A percentile compares a stretch with the other conserved stretches of the same genome.
Conservation (phyloP, 2,797 vertebrate species). For the Pantherophis alleghaniensis region DNA sequence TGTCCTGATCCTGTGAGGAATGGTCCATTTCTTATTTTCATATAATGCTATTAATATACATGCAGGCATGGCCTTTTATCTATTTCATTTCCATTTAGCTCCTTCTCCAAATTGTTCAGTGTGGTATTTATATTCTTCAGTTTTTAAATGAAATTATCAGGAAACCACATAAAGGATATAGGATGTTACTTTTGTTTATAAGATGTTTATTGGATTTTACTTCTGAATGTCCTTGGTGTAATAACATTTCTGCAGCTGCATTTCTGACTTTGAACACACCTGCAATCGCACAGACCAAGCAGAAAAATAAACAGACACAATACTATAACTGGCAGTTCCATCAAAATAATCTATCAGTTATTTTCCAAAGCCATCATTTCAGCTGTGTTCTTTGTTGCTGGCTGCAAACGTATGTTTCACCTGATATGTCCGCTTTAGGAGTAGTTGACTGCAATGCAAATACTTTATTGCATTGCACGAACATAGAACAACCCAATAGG, state of each 20-base stretch:
- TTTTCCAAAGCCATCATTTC: not conserved
- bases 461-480: not conserved
- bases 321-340: not conserved
- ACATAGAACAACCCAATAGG: not conserved
- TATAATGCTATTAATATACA: not conserved
- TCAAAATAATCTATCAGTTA: not conserved
- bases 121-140: not conserved
- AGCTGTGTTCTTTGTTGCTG: not conserved
- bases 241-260: not conserved
- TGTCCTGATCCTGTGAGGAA: not conserved
- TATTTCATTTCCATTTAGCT: not conserved
- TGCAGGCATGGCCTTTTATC: not conserved
- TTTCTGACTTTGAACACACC: not conserved
- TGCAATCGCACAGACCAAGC: not conserved
- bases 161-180: not conserved
- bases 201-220: not conserved
- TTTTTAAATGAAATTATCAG: not conserved
- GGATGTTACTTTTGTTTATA: not conserved
- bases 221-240: not conserved
- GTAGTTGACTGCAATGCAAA: not conserved
- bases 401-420: not conserved
- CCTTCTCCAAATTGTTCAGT: not conserved
- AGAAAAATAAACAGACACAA: not conserved
- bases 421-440: not conserved
- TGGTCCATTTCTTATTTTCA: not conserved